Percentiles rank a stretch among this genome's conserved stretches.
Evolutionary conservation across 1,140 invertebrate genomes (phyloP).

Genomic region (Nasonia giraulti): DNA sequence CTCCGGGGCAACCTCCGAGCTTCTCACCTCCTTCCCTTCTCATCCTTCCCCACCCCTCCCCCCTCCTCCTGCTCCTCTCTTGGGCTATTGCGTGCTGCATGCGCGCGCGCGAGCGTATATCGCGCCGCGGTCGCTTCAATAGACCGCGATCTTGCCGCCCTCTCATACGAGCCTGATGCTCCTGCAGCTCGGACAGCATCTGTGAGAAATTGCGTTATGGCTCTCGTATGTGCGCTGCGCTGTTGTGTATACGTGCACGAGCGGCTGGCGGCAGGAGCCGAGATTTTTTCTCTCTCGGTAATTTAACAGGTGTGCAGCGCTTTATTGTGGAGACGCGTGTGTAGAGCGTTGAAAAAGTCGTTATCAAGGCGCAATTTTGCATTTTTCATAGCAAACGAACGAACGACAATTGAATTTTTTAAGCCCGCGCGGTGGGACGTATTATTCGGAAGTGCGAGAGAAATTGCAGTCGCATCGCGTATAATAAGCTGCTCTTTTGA

Average conservation of each 20-base stretch:
- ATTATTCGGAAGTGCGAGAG: no score
- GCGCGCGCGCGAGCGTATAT: no score
- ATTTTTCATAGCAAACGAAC: no score
- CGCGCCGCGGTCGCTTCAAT: constrained; percentile 13
- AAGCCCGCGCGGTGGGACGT: no score
- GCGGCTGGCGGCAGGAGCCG: no score
- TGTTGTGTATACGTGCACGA: background rate
- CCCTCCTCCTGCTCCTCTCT: background rate
- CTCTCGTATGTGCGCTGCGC: background rate
- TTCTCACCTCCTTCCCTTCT: background rate
- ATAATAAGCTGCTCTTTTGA: background rate
- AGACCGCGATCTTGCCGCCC: background rate
- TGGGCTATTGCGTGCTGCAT: background rate
- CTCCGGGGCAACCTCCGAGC: constrained; percentile 53
- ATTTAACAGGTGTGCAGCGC: no score
- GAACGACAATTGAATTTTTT: no score
- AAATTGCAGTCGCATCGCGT: background rate
- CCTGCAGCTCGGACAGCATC: background rate
- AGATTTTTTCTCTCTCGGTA: no score
- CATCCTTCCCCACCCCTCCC: background rate
- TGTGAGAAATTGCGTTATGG: background rate
- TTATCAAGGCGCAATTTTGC: no score
- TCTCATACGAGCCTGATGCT: background rate
- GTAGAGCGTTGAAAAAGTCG: no score
- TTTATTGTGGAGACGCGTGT: no score